Conservation (phyloP, 1,140 invertebrate genomes). For the Eumaeus atala region DNA sequence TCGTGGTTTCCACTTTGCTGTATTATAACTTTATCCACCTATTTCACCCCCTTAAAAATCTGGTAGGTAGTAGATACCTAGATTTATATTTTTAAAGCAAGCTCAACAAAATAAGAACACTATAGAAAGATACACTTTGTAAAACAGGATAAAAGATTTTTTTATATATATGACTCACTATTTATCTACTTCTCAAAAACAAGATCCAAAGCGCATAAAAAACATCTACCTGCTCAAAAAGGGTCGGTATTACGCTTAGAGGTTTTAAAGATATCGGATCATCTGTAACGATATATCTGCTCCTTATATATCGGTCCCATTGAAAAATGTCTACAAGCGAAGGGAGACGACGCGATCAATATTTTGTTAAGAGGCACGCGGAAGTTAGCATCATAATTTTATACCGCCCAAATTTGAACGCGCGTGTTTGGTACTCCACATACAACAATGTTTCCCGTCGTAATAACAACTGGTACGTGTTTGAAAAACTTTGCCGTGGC, state of each 20-base stretch:
- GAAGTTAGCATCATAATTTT: conserved; percentile 55
- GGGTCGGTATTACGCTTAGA: conserved; percentile 45
- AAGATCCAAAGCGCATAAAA: conserved; percentile 60
- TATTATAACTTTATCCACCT: too few relatives aligned
- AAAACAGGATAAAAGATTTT: too few relatives aligned
- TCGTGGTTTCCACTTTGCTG: too few relatives aligned
- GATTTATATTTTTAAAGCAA: not conserved
- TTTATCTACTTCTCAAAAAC: conserved; percentile 31
- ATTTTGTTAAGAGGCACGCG: conserved; percentile 60
- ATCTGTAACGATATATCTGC: conserved; percentile 58
- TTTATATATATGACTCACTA: not conserved
- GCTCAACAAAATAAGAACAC: not conserved
- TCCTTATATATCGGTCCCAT: conserved; percentile 41
- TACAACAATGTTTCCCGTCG: conserved; percentile 11
- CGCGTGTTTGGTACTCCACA: conserved; percentile 12
- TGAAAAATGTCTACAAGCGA: conserved; percentile 60
- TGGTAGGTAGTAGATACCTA: too few relatives aligned
- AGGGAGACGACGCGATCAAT: conserved; percentile 64
- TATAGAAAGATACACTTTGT: not conserved
- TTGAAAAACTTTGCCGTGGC: conserved; percentile 35
- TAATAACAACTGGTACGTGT: conserved; percentile 22
- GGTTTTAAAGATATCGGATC: conserved; percentile 50
- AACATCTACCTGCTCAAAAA: conserved; percentile 59
- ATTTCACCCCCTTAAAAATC: too few relatives aligned
- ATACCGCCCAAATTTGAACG: conserved; percentile 58